Base-by-base conservation (phyloP, 2,113 vertebrate species). In the Eretmochelys imbricata region DNA sequence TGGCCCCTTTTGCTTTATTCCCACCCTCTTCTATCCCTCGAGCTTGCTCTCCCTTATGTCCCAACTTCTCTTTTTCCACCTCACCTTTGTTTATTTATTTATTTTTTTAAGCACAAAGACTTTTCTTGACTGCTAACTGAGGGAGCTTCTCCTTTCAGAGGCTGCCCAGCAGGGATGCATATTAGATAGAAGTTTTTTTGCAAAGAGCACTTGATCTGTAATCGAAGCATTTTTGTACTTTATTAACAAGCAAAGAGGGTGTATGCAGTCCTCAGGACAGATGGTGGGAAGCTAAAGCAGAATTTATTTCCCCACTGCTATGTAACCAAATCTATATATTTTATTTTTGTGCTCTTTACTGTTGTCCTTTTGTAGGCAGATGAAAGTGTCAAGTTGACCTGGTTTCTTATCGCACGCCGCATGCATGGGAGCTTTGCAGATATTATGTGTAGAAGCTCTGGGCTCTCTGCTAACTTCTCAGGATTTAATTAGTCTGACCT, bases 401-500 rank as follows among this genome's bases (percentile, higher is more conserved):
- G 96, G 91, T 96, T 90, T 78, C 97, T 98, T 97, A 98, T 97
- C 98, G 35, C 20, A 8, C 96, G 86, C 95, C 0, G 72, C 96
- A 95, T 93, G 78, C 96, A 97, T 95, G 95, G 84, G 94, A 95
- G 97, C 96, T 97, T 98, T 98, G 97, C 98, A 98, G 98, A 95
- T 80, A 95, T 95, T 88, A 81, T 90, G 93, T 91, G 96, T 89
- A 97, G 97, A 96, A 97, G 96, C 96, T 93, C n/a, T 2, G 10
- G 85, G 90, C 96, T 98, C 97, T 98, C 96, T 93, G 94, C 97
- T 96, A 98, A 95, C 97, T 98, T 96, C 97, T 98, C 96, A 93
- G 93, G 53, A 97, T 98, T 98, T 98, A 98, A 98, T 98, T 98
- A 98, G 97, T 96, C 98, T 89, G 97, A 95, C 98, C 96, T 97